Conservation (phyloP, 2,888 invertebrate genomes). For the Drosophila diplacantha region DNA sequence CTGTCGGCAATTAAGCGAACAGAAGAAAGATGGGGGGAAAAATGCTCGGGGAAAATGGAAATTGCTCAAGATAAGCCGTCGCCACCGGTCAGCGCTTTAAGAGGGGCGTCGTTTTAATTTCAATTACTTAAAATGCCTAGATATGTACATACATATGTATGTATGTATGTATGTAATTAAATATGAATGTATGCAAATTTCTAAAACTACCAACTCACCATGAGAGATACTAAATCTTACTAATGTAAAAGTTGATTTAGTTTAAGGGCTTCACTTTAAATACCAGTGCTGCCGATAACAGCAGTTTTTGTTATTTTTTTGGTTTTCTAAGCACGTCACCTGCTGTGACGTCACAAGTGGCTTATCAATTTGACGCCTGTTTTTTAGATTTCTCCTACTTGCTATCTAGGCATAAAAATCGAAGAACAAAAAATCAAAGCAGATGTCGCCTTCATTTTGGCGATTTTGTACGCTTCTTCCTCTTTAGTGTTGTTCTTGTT, state of each 20-base stretch:
- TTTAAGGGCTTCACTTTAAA: background rate
- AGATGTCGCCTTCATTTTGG: constrained; percentile 14
- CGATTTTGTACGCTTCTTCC: constrained; percentile 19
- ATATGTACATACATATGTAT: background rate
- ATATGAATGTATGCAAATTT: background rate
- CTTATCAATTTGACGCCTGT: constrained; percentile 10
- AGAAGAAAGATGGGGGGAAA: background rate
- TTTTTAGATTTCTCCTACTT: background rate
- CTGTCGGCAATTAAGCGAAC: constrained; percentile 17
- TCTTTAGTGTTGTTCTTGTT: background rate
- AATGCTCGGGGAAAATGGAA: constrained; percentile 2
- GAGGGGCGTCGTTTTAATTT: background rate
- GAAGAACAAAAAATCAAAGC: constrained; percentile 10
- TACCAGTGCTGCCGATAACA: background rate
- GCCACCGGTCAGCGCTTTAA: constrained; percentile 6
- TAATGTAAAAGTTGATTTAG: background rate
- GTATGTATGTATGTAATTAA: background rate
- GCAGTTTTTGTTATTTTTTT: constrained; percentile 1
- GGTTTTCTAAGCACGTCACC: constrained; percentile 11
- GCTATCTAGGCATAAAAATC: constrained; percentile 1
- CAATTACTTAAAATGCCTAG: background rate
- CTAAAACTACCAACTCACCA: background rate
- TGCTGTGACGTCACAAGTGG: constrained; percentile 27
- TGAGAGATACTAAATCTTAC: background rate
- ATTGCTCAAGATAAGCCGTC: constrained; percentile 9